A percentile compares a stretch with the other conserved stretches of the same genome.
These are phyloP conservation scores for Apteryx mantelli DNA, from an alignment of 2,113 vertebrate species.

Conservation along the genomic window DNA sequence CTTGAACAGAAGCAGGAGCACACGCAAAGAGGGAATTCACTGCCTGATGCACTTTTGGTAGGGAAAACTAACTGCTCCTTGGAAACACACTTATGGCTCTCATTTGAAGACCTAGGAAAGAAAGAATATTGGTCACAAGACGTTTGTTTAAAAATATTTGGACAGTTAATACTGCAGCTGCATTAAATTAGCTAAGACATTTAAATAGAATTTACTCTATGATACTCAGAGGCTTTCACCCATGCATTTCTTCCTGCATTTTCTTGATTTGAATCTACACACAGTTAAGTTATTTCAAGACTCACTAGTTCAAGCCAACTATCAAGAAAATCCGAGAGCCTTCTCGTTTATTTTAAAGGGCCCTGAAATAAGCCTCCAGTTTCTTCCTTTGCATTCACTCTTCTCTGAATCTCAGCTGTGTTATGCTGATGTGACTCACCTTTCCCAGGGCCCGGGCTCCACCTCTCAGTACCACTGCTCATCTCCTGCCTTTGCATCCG, in stretches of 20 bases:
- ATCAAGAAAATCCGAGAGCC: neutral
- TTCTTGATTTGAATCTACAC: neutral
- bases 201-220: neutral
- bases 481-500: neutral
- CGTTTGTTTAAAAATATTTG: neutral
- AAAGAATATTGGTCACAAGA: neutral
- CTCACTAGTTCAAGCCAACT: neutral
- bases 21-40: rapidly evolving
- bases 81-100: neutral
- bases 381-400: neutral
- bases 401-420: neutral
- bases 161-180: neutral
- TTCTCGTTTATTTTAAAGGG: neutral
- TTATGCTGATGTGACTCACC: neutral
- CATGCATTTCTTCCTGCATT: neutral
- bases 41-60: neutral
- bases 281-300: slow-evolving; percentile 13
- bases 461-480: neutral
- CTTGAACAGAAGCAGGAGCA: neutral
- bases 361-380: neutral
- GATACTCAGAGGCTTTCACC: neutral
- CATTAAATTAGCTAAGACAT: neutral
- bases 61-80: neutral
- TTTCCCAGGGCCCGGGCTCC: neutral
- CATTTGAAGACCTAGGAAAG: neutral